Percentiles rank a stretch among this genome's conserved stretches.
phyloP scores from a whole-genome alignment of 2,797 vertebrate species.

The Esox lucius region DNA sequence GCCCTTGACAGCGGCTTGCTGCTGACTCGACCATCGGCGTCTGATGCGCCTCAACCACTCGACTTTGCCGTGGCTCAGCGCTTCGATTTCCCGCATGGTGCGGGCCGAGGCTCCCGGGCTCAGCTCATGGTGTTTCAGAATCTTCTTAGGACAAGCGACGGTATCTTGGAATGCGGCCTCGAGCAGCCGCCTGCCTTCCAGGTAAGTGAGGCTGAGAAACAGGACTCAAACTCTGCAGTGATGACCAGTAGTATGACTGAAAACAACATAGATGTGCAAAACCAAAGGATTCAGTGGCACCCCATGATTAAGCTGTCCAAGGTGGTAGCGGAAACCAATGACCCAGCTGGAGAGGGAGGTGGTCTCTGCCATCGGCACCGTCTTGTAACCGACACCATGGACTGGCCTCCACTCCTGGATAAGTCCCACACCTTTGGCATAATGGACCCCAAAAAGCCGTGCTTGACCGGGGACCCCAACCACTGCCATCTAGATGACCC shows the following conservation, averaged over 20 bases:
- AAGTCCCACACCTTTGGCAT: slow-evolving; percentile 60
- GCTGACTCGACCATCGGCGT: slow-evolving; percentile 58
- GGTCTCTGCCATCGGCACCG: slow-evolving; percentile 73
- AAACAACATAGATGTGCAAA: slow-evolving; percentile 31
- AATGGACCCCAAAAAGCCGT: slow-evolving; percentile 60
- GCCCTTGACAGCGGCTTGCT: slow-evolving; percentile 75
- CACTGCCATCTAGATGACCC: slow-evolving; percentile 47
- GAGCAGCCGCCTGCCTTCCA: slow-evolving; percentile 53
- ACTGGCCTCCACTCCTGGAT: slow-evolving; percentile 65
- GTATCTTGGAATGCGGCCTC: slow-evolving; percentile 58
- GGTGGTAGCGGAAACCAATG: slow-evolving; percentile 34
- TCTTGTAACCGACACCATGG: slow-evolving; percentile 69
- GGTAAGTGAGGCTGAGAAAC: slow-evolving; percentile 34
- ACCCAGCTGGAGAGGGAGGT: slow-evolving; percentile 40
- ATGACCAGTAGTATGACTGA: slow-evolving; percentile 22
- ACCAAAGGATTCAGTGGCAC: slow-evolving; percentile 39
- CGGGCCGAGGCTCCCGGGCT: slow-evolving; percentile 61
- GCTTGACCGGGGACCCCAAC: slow-evolving; percentile 35
- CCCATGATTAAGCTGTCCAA: slow-evolving; percentile 39
- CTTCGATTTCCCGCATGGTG: slow-evolving; percentile 56
- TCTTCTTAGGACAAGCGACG: slow-evolving; percentile 69
- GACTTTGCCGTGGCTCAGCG: slow-evolving; percentile 54
- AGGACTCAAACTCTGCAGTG: slow-evolving; percentile 36
- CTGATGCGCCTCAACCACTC: slow-evolving; percentile 45
- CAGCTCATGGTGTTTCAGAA: slow-evolving; percentile 87